A percentile compares a stretch with the other conserved stretches of the same genome.
Conservation (phyloP, 2,888 invertebrate species). For the Athalia circularis region DNA sequence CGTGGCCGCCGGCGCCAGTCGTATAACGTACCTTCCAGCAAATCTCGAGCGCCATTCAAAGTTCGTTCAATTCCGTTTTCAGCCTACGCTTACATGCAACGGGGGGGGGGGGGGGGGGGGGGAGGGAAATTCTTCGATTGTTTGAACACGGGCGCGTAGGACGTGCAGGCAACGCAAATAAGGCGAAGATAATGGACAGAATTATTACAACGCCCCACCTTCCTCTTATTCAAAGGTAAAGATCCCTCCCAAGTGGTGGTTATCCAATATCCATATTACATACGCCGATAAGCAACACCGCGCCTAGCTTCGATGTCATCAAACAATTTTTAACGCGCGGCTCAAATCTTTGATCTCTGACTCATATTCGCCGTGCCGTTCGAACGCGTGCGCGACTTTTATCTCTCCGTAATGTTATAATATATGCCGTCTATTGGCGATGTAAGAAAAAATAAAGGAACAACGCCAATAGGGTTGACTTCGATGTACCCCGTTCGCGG, state of each 20-base stretch:
- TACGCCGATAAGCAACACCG: background rate
- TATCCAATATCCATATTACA: background rate
- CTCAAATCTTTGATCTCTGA: too few relatives aligned
- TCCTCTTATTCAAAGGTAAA: conserved; percentile 16
- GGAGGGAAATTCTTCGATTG: conserved; percentile 37
- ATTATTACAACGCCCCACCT: conserved; percentile 9
- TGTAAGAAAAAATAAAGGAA: too few relatives aligned
- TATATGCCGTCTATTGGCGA: too few relatives aligned
- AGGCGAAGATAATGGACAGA: conserved; percentile 43
- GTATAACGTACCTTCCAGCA: conserved; percentile 16
- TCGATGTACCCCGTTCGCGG: too few relatives aligned
- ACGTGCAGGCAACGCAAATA: conserved; percentile 33
- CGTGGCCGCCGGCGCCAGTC: conserved; percentile 7
- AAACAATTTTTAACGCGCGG: too few relatives aligned
- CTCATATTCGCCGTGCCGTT: too few relatives aligned
- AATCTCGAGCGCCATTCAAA: conserved; percentile 5
- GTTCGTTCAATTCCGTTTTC: conserved; percentile 1
- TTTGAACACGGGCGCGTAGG: conserved; percentile 41
- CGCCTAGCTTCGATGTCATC: background rate
- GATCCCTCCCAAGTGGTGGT: background rate
- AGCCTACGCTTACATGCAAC: conserved; percentile 16
- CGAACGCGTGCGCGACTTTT: too few relatives aligned
- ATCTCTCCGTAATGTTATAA: too few relatives aligned
- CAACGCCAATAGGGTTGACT: too few relatives aligned
- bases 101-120: background rate